Evolutionary conservation across 2,888 invertebrate species (phyloP), one percentile per base, ranked within the genome.

Genomic region (Pristionchus entomophagus): DNA sequence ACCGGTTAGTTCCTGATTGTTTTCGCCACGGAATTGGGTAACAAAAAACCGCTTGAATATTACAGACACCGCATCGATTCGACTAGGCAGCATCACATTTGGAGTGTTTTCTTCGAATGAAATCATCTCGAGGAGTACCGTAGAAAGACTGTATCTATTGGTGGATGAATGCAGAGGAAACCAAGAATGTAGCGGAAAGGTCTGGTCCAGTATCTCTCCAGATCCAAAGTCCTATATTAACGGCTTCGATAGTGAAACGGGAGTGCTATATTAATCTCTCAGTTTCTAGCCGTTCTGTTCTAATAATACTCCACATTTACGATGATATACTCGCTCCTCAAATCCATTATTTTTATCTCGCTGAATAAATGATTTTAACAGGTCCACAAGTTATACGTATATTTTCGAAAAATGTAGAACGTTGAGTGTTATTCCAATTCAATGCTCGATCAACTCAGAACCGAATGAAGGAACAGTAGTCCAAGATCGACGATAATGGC

Each of bases 141-240:
- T 77, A 77, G 10, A 22, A 17, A 41, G 17, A 17, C 14, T 80
- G 8, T 51, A 80, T 80, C 53, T 2, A 19, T 51, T 80, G 12
- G n/a, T 59, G 22, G 90, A 89, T 65, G 80, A 26, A 17, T 91
- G 91, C 59, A 14, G 26, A 8, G 69, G 85, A 8, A 41, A 38
- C 14, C 45, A 85, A 59, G 84, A 86, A 6, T 91, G 90, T 84
- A 19, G 32, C 0, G 53, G 87, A 26, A 88, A 86, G 62, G 17
- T 85, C 17, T 91, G 91, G 91, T 89, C 90, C 32, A 88, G 86
- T n/a, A 56, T 59, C 10, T 89, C 85, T 86, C 89, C 89, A 6
- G 91, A 91, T 85, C 90, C 90, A 14, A 91, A 90, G 59, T 89
- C 89, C 0, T 90, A 91, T 45, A 91, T 91, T 86, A 32, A 82